Percentiles rank a stretch among this genome's conserved stretches.
These are phyloP conservation scores for Rhodinocichla rosea DNA, from an alignment of 2,113 vertebrate species.

Conservation along the genomic window DNA sequence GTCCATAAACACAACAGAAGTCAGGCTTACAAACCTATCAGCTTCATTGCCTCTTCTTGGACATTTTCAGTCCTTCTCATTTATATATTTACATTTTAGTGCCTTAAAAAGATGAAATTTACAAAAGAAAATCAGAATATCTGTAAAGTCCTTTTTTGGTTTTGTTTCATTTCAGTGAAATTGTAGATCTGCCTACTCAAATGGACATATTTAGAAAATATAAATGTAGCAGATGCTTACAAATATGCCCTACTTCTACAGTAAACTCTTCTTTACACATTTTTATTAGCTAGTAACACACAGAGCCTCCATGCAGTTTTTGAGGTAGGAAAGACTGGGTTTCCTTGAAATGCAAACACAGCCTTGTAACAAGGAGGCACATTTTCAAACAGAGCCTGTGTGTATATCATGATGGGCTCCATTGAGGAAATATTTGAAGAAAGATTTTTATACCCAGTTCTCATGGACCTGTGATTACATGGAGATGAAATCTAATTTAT, in stretches of 20 bases:
- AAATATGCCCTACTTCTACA: neutral
- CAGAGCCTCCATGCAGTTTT: neutral
- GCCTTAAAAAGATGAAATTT: neutral
- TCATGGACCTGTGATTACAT: neutral
- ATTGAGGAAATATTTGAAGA: slow-evolving; percentile 28
- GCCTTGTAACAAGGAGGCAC: neutral
- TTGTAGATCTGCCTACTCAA: neutral
- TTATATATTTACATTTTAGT: neutral
- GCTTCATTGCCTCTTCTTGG: neutral
- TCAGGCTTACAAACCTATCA: neutral
- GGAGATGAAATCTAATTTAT: slow-evolving; percentile 50
- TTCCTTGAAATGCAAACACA: neutral
- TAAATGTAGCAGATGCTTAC: neutral
- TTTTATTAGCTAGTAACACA: slow-evolving; percentile 10
- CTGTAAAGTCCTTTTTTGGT: neutral
- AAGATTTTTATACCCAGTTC: neutral
- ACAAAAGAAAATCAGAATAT: neutral
- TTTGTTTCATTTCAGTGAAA: neutral
- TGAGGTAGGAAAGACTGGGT: neutral
- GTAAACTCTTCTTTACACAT: neutral
- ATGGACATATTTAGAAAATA: neutral
- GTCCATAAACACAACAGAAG: neutral
- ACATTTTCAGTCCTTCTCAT: neutral
- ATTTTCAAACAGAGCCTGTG: neutral
- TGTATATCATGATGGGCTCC: neutral